Base-by-base conservation (phyloP, 2,113 vertebrate species). In the Leuciscus idus region DNA sequence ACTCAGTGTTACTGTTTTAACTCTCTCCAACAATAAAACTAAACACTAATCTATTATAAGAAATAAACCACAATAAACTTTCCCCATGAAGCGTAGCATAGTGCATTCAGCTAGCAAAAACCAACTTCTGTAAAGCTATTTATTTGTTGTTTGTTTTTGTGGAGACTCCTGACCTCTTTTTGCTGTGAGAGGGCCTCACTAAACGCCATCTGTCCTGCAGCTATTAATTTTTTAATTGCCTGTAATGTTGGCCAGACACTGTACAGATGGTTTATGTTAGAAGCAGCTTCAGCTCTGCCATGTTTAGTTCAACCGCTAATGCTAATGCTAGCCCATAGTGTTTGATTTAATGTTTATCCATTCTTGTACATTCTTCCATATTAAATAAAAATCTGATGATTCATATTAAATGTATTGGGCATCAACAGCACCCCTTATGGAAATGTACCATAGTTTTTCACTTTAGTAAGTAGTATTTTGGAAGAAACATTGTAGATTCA, bases 201-300 rank as follows among this genome's bases (percentile, higher is more conserved):
- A 52, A 61, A 79, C 8, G 12, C 23, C 46, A 77, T 68, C 75
- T 48, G 50, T 76, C 82, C 81, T 62, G 68, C 61, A 36, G 82
- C 88, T 84, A 81, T 57, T 84, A 61, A 89, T 87, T 76, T 39
- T 85, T 82, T 85, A 89, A 89, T 87, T 85, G 55, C 30, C 55
- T 48, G 21, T 87, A 85, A 87, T 85, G 78, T 87, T 85, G 84
- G 77, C 88, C 88, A 87, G 85, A 85, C 83, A 17, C 73, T 70
- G 30, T 62, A 30, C 61, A 74, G 62, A 66, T 82, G 83, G 77
- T 84, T 87, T 68, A 21, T 76, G 73, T 85, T 81, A 85, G 76
- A 26, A 64, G n/a, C 55, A 43, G 79, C 46, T 83, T 70, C 46
- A 50, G 39, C 61, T 52, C 52, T 59, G 52, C 52, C 46, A 28